Percentiles rank a stretch among this genome's conserved stretches.
These are phyloP conservation scores for Lasioglossum marginatum DNA, from an alignment of 2,888 invertebrate genomes.

Conservation along the genomic window DNA sequence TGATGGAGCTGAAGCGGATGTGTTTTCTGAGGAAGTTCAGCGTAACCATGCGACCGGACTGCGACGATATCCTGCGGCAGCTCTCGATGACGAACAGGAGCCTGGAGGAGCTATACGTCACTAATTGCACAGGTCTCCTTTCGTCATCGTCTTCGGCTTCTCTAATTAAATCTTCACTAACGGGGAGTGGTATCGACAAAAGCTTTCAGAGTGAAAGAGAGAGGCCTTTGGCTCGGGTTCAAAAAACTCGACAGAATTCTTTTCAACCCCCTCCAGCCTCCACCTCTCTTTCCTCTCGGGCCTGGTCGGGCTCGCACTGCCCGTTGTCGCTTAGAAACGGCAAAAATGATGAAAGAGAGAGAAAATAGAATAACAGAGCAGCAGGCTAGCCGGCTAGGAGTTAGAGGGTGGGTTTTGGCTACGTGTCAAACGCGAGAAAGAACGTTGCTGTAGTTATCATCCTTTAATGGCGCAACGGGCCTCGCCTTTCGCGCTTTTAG, in stretches of 20 bases:
- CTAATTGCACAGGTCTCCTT: conserved; percentile 71
- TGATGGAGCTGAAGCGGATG: conserved; percentile 77
- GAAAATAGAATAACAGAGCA: conserved; percentile 24
- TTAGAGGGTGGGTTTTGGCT: conserved; percentile 47
- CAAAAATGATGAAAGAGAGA: conserved; percentile 35
- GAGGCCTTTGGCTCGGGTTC: conserved; percentile 47
- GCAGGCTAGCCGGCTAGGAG: neutral
- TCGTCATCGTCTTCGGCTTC: conserved; percentile 9
- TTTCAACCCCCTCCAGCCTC: neutral
- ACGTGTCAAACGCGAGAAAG: conserved; percentile 40
- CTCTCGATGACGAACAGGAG: conserved; percentile 76
- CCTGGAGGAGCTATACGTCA: conserved; percentile 72
- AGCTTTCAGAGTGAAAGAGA: neutral
- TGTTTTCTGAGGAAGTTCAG: conserved; percentile 70
- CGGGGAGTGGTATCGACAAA: neutral
- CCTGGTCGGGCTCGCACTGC: neutral
- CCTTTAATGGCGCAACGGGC: conserved; percentile 30
- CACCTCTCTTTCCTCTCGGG: neutral
- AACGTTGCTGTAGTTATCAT: conserved; percentile 29
- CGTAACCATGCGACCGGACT: conserved; percentile 71
- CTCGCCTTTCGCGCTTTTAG: neutral
- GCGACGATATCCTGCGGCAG: conserved; percentile 77
- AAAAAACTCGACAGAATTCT: conserved; percentile 34
- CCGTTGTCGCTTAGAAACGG: neutral
- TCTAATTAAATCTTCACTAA: conserved; percentile 21